Base-by-base conservation (phyloP, 2,113 vertebrate genomes). In the Sciurus niger region DNA sequence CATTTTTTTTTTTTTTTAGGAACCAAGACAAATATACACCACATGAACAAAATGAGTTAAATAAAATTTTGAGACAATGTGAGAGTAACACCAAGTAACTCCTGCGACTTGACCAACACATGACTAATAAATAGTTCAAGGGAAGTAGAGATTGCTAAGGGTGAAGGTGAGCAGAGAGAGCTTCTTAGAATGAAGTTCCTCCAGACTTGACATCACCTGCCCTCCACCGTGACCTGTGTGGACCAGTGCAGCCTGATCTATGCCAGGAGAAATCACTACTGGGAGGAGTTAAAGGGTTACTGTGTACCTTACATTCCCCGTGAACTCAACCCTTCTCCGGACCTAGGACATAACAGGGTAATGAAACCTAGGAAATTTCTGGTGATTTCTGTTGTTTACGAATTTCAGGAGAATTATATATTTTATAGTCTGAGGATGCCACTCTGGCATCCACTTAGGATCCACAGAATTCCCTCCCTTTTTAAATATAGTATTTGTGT, bases 401-500 rank as follows among this genome's bases (percentile, higher is more conserved):
- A 95, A 72, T 60, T 80, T 60, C 32, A 77, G 25, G 78, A 68
- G 74, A 97, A 98, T 83, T 73, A 94, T 63, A 96, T 85, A 85
- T 84, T 96, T 90, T 77, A 74, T 55, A 90, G 34, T 84, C 68
- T 60, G 80, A 93, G 90, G 88, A 83, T 96, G 95, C 94, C 96
- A 94, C 90, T 83, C 32, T 97, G 96, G 94, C 93, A 93, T 85
- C 37, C 63, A 10, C 40, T 89, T 90, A 89, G 82, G 84, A 96
- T 74, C 93, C 96, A 83, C 95, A 95, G 72, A 93, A 90, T 89
- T 88, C 88, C 97, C 90, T 97, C 93, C 96, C 97, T 96, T 96
- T 97, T 95, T 97, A 98, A 98, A 97, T 95, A 97, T 97, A 97
- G 97, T 65, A 51, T 63, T 40, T 94, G 89, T 89, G 74, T 97